phyloP scores from a whole-genome alignment of 1,140 invertebrate species.

The Bombus soroeensis region DNA sequence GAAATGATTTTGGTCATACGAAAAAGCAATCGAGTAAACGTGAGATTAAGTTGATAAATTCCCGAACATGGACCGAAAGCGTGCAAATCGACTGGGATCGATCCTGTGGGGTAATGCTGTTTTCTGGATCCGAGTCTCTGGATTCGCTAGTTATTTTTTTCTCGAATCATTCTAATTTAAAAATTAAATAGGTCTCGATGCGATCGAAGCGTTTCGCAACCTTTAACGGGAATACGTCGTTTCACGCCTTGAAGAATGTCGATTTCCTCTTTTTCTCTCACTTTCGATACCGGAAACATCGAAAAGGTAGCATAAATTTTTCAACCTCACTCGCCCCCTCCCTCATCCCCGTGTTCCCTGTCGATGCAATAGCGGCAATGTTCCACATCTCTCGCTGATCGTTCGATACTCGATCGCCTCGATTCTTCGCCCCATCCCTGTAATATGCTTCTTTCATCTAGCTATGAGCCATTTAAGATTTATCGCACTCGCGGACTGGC shows the following conservation, averaged over 20 bases:
- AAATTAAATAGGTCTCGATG: background rate
- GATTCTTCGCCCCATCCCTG: no score
- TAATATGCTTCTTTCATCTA: no score
- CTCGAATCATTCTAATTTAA: background rate
- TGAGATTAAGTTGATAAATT: background rate
- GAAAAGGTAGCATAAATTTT: slow-evolving; percentile 17
- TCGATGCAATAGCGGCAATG: background rate
- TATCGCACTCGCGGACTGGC: background rate
- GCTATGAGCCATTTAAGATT: background rate
- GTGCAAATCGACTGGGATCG: background rate
- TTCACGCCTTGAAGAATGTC: background rate
- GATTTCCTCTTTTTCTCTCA: background rate
- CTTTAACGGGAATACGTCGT: slow-evolving; percentile 2
- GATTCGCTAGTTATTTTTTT: background rate
- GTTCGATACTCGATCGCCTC: background rate
- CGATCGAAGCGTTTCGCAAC: background rate
- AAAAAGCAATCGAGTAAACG: background rate
- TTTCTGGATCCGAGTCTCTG: background rate
- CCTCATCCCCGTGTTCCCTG: background rate
- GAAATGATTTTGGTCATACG: background rate
- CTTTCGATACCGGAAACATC: background rate
- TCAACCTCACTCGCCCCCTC: background rate
- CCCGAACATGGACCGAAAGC: background rate
- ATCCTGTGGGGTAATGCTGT: background rate
- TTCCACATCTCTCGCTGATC: background rate